Evolutionary conservation across 2,888 invertebrate genomes (phyloP).

Genomic region (Phragmatobia fuliginosa): DNA sequence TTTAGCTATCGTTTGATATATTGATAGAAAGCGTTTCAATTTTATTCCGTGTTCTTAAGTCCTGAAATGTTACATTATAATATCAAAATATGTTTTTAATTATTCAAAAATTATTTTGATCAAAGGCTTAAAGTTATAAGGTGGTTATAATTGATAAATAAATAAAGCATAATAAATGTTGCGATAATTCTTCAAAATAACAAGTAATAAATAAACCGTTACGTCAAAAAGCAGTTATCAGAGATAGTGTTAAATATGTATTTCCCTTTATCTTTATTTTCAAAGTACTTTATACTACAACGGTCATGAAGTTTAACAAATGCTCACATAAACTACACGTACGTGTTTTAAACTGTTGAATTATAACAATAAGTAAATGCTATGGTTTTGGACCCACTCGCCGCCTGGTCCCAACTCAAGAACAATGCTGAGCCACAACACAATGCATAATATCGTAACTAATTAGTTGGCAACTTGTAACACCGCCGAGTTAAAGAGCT

Average conservation of each 20-base stretch:
- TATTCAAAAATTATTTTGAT: too few relatives aligned
- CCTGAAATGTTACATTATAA: background rate
- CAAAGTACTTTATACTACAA: background rate
- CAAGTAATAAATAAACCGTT: too few relatives aligned
- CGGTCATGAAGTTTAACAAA: background rate
- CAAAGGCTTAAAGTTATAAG: too few relatives aligned
- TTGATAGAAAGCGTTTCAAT: background rate
- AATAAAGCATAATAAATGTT: too few relatives aligned
- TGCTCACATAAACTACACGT: background rate
- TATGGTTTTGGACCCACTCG: background rate
- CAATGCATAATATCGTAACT: constrained; percentile 55
- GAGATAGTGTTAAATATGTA: background rate
- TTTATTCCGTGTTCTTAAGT: background rate
- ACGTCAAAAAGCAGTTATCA: too few relatives aligned
- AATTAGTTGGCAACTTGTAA: constrained; percentile 49
- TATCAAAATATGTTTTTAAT: background rate
- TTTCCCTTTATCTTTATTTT: background rate
- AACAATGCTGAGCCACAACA: constrained; percentile 27
- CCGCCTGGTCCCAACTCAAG: constrained; percentile 16
- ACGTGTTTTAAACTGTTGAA: background rate
- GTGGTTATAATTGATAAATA: too few relatives aligned
- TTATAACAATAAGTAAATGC: background rate
- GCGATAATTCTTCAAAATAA: too few relatives aligned
- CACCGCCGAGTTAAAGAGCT: constrained; percentile 43
- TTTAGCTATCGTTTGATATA: background rate